These are phyloP conservation scores for Cirrhinus molitorella DNA, from an alignment of 2,797 vertebrate species.

Conservation along the genomic window DNA sequence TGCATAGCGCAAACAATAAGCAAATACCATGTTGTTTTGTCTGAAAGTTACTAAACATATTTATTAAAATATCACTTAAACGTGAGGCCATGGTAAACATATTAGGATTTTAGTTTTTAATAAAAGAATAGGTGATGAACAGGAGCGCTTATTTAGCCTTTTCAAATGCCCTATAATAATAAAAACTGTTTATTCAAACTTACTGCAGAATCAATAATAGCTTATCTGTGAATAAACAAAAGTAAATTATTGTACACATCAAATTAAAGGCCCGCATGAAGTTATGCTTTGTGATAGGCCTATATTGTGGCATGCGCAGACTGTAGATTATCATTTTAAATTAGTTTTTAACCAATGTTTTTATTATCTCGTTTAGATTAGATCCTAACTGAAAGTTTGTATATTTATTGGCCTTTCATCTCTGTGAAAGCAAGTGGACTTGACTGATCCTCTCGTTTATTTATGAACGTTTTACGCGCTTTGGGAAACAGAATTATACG, in stretches of 20 bases:
- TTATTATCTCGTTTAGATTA: background rate
- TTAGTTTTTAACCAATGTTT: background rate
- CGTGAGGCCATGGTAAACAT: background rate
- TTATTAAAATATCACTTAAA: background rate
- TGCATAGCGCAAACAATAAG: background rate
- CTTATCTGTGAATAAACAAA: background rate
- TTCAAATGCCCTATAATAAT: background rate
- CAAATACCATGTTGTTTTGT: background rate
- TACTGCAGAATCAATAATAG: background rate
- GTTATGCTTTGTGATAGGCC: background rate
- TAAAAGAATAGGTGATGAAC: background rate
- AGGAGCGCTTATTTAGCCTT: background rate
- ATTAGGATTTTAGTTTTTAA: background rate
- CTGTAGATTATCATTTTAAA: background rate
- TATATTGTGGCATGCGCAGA: background rate
- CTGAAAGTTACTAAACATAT: background rate
- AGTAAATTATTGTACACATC: background rate
- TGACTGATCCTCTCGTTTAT: background rate
- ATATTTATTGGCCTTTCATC: background rate
- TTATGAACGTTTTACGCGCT: conserved; percentile 1
- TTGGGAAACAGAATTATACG: background rate
- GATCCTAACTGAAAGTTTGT: background rate
- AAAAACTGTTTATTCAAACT: background rate
- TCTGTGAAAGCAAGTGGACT: background rate
- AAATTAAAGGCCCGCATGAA: background rate